Percentiles rank a stretch among this genome's conserved stretches.
Conservation (phyloP, 2,797 vertebrate genomes). For the Dipus sagitta region DNA sequence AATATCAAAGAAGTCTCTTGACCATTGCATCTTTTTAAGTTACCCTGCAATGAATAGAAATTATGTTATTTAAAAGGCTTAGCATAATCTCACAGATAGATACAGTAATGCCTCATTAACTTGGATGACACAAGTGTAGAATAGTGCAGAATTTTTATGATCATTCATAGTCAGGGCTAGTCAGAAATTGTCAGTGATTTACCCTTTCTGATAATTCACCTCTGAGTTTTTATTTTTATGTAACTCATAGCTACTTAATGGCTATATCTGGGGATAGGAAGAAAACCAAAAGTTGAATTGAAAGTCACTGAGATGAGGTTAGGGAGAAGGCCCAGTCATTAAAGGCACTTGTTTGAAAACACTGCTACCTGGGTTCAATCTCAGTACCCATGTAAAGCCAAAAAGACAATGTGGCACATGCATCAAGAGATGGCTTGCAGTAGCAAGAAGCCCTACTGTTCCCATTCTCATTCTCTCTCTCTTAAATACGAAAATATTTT, state of each 20-base stretch:
- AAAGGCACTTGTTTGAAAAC: too few species aligned
- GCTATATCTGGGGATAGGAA: slow-evolving; percentile 41
- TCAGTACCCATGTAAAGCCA: too few species aligned
- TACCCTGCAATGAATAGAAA: slow-evolving; percentile 66
- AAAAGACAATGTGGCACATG: too few species aligned
- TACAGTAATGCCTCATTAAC: slow-evolving; percentile 66
- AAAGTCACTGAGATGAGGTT: slow-evolving; percentile 10
- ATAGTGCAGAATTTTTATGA: slow-evolving; percentile 63
- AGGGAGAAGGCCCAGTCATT: too few species aligned
- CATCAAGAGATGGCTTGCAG: too few species aligned
- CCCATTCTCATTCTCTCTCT: too few species aligned
- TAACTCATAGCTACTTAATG: not conserved
- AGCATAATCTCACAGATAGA: slow-evolving; percentile 66
- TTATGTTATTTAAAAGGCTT: slow-evolving; percentile 74
- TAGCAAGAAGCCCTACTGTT: too few species aligned
- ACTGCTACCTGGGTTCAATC: too few species aligned
- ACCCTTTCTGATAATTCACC: slow-evolving; percentile 1
- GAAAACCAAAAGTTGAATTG: not conserved
- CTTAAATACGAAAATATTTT: too few species aligned
- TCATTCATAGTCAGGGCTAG: slow-evolving; percentile 41
- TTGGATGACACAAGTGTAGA: slow-evolving; percentile 57
- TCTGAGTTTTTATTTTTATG: not conserved
- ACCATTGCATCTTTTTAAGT: slow-evolving; percentile 60
- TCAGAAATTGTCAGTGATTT: not conserved
- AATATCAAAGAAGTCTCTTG: slow-evolving; percentile 55